Percentiles rank a stretch among this genome's conserved stretches.
phyloP scores from a whole-genome alignment of 2,797 vertebrate species.

The Rallus crepitans region DNA sequence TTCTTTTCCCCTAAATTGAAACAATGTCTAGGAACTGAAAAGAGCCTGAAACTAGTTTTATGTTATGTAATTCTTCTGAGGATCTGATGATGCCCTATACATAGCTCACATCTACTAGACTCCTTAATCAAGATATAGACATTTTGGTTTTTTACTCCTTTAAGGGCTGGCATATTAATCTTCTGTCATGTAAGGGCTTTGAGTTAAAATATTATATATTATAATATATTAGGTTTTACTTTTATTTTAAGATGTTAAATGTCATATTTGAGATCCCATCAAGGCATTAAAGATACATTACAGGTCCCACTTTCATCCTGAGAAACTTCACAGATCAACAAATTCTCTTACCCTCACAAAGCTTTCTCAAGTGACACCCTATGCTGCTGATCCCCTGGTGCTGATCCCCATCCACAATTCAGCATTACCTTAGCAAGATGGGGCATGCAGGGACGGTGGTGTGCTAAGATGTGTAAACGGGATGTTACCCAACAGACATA shows the following conservation, averaged over 20 bases:
- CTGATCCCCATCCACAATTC: background rate
- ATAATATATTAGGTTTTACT: background rate
- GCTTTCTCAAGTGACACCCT: background rate
- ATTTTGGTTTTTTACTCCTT: background rate
- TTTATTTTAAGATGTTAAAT: background rate
- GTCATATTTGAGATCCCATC: background rate
- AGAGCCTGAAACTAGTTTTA: background rate
- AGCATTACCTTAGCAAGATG: background rate
- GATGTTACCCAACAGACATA: background rate
- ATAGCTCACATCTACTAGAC: background rate
- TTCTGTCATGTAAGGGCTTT: background rate
- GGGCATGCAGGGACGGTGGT: background rate
- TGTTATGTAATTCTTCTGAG: background rate
- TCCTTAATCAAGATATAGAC: background rate
- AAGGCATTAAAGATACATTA: background rate
- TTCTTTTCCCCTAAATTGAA: background rate
- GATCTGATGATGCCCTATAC: background rate
- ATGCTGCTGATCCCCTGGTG: background rate
- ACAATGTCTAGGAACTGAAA: background rate
- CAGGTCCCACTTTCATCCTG: background rate
- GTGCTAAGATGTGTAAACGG: background rate
- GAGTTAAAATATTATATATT: background rate
- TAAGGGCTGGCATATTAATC: background rate
- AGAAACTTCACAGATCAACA: background rate
- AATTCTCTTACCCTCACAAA: background rate